Base-by-base conservation (phyloP, 1,140 invertebrate genomes). In the Platyura marginata region DNA sequence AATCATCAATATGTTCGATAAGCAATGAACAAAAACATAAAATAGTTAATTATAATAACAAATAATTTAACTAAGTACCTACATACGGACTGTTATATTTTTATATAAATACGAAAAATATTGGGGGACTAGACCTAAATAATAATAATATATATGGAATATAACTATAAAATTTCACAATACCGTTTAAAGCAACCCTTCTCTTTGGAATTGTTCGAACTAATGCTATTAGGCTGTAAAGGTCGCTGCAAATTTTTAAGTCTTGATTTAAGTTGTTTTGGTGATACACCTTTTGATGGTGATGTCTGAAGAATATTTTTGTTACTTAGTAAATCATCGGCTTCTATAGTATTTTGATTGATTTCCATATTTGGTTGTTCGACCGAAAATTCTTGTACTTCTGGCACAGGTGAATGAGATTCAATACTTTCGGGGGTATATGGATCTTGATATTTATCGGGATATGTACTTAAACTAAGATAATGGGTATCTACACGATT, bases 341-440 rank as follows among this genome's bases (percentile, higher is more conserved):
- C 6, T 10, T 25, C 25, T 13, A 23, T 21, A 8, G 18, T 25
- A 23, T 23, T 21, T 43, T 19, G 15, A 34, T 43, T 44, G 46
- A 53, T 48, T 50, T 32, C 43, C 47, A 41, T 47, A 47, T 49
- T 36, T 39, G 54, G 29, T 48, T 54, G 25, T 47, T 51, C 15
- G 34, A 46, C 23, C 44, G 47, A 39, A 46, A 19, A 15, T 18
- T 42, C 29, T 13, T 19, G 15, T 3, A 21, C n/a, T 9, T 74
- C 64, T 18, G 70, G 66, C 47, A 71, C 71, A 9, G 79, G 78
- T 40, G 77, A 78, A 47, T 75, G 75, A 43, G 78, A 81, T 48
- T 81, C 78, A 48, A 74, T 68, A 61, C 78, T 81, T 50, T 82
- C 79, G 13, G 79, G 79, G 0, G 79, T 83, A 47, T 83, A 83